Conservation (phyloP, 30 jellyfish, hydroid and myxozoan species). For the Chrysaora quinquecirrha region DNA sequence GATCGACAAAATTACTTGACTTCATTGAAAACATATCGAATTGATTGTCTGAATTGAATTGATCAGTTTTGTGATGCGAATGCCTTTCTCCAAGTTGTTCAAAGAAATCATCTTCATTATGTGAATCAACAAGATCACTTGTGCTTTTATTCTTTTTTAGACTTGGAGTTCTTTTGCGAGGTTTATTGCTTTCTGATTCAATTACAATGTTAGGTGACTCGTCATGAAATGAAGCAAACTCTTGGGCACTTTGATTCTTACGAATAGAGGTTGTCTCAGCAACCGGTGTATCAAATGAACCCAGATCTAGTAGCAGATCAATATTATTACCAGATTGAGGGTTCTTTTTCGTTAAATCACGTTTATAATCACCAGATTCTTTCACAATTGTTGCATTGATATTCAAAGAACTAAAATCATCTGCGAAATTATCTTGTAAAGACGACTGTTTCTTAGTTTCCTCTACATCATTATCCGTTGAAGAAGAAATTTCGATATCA, state of each 20-base stretch:
- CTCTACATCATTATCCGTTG: neutral
- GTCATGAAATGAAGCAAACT: constrained; percentile 13
- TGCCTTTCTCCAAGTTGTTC: constrained; percentile 31
- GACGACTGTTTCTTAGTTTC: neutral
- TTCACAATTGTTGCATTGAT: constrained; percentile 37
- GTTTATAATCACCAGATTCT: neutral
- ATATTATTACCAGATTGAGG: no score
- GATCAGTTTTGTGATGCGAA: neutral
- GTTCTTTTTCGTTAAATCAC: no score
- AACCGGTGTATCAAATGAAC: neutral
- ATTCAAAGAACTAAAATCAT: constrained; percentile 50
- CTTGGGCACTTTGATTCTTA: constrained; percentile 59
- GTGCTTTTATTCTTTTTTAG: constrained; percentile 62
- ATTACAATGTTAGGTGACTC: no score
- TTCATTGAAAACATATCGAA: constrained; percentile 33
- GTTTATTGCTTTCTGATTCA: no score
- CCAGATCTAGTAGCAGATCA: constrained; percentile 50
- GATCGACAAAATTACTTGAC: constrained; percentile 28
- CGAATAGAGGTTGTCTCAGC: neutral
- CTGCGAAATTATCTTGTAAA: neutral
- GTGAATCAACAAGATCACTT: constrained; percentile 22
- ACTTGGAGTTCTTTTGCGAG: constrained; percentile 14
- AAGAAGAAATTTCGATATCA: neutral
- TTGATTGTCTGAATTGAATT: neutral
- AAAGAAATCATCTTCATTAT: constrained; percentile 57